Base-by-base conservation (phyloP, 2,888 invertebrate species). In the Drosophila anceps region DNA sequence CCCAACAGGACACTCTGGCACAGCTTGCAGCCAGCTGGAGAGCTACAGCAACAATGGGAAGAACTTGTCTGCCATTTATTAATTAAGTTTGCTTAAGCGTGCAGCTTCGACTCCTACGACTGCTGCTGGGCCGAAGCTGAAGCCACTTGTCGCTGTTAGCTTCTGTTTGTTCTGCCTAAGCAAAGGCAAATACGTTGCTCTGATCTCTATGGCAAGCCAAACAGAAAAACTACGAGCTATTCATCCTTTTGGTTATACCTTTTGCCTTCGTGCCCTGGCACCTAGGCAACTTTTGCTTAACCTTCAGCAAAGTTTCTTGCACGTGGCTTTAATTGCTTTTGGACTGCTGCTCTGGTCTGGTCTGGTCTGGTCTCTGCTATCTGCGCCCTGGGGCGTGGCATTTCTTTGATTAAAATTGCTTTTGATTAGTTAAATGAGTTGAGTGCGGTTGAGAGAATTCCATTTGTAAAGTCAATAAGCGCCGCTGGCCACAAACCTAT, bases 271-370 rank as follows among this genome's bases (percentile, higher is more conserved):
- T 20, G 12, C 24, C 37, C 27, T 24, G 35, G 35, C 35, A 43
- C 46, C 59, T 77, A 76, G 72, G 51, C 57, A 82, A 87, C 84
- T 88, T 88, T 86, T 63, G 68, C 69, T 54, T 67, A 78, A 81
- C 88, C 89, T 87, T 84, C 55, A 33, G 55, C 51, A 59, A 68
- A 88, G 82, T 69, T 72, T 89, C 35, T 84, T 89, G 76, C 90
- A 87, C 88, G 88, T 89, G 88, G 68, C 73, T 85, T 90, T 88
- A 90, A 90, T 90, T 84, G 88, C 84, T 82, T 85, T 84, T 84
- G 65, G 69, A 61, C 66, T 54, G 37, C 46, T 35, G 24, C 24
- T n/a, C 12, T 13, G 13, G 7, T 8, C 24, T 44, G 59, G 27
- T 5, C 50, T 41, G 58, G 9, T 53, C 48, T 48, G 58, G 13